These are phyloP conservation scores for Aurelia sp. DNA, from an alignment of 30 jellyfish, hydroid and myxozoan species.

Conservation along the genomic window DNA sequence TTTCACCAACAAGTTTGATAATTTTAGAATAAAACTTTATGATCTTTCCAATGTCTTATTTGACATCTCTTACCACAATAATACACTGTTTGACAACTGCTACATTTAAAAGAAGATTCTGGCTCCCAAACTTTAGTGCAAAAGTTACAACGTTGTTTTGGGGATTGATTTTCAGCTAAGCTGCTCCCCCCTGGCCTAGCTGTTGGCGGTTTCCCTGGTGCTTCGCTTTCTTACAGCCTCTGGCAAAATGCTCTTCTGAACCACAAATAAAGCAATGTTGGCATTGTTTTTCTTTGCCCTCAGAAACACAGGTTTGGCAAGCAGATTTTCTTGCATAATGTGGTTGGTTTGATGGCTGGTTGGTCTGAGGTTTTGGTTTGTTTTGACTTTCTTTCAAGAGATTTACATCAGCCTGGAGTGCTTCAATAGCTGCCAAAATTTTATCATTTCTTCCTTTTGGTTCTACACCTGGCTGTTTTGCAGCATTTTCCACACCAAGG, in stretches of 20 bases:
- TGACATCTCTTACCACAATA: no score
- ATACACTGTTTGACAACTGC: slow-evolving; percentile 22
- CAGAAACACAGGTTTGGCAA: neutral
- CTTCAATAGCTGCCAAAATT: slow-evolving; percentile 29
- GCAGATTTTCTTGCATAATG: slow-evolving; percentile 6
- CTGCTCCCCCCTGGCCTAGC: neutral
- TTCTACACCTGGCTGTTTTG: slow-evolving; percentile 21
- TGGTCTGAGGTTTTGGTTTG: neutral
- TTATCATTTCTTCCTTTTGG: slow-evolving; percentile 14
- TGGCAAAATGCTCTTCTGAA: slow-evolving; percentile 17
- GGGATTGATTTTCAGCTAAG: neutral
- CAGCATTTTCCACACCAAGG: slow-evolving; percentile 13
- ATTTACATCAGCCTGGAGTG: slow-evolving; percentile 23
- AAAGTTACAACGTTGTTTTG: slow-evolving; percentile 9
- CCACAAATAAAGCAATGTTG: slow-evolving; percentile 41
- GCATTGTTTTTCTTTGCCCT: slow-evolving; percentile 16
- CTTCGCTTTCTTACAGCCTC: neutral
- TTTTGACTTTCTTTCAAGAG: neutral
- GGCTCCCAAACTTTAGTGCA: neutral
- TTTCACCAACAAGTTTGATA: slow-evolving; percentile 26
- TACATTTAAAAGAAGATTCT: neutral
- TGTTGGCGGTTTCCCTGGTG: slow-evolving; percentile 6
- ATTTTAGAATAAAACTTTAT: neutral
- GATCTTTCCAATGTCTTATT: no score
- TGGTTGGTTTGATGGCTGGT: slow-evolving; percentile 8